Evolutionary conservation across 2,888 invertebrate genomes (phyloP), one percentile per base, ranked within the genome.

Genomic region (Gastracanthus pulcherrimus): DNA sequence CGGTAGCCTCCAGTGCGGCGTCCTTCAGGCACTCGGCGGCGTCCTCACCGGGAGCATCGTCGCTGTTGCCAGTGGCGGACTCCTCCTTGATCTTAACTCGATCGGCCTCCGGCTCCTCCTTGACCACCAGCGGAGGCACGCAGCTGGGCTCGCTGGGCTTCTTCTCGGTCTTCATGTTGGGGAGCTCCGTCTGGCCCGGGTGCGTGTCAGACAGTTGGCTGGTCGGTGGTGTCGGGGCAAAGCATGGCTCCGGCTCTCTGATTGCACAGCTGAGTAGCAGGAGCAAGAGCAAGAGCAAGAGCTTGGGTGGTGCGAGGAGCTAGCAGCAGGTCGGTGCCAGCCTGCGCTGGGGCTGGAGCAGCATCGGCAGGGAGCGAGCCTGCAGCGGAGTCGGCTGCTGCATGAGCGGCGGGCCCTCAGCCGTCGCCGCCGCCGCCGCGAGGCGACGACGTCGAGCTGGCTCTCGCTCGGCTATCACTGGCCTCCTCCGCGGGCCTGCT

Each of bases 121-220:
- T 91, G 41, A 90, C 90, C 76, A 90, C 90, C 45, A 90, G 88
- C 67, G 88, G 88, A 71, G 88, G 88, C 76, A 90, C 86, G 85
- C 90, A 91, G 86, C 88, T 91, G 29, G 91, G 87, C 85, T 91
- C 91, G 84, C 86, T 91, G 60, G 89, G 77, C 82, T 91, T 91
- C 87, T 91, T 91, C 87, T 91, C 91, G 80, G 91, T 91, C 90
- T 91, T 91, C 91, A 91, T 91, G 83, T 88, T 89, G 86, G 51
- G 31, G 48, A 80, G 74, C 74, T 55, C 11, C 3, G 26, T 58
- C 55, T 29, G 4, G 6, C 41, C 55, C 7, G 29, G 3, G 45
- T 60, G 31, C 38, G 51, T 64, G 78, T 79, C 72, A 79, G 66
- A 72, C 80, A 70, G 13, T 69, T 62, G 29, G 34, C 55, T 70